Evolutionary conservation across 2,888 invertebrate species (phyloP), one percentile per base, ranked within the genome.

Genomic region (Omphaloscelis lunosa): DNA sequence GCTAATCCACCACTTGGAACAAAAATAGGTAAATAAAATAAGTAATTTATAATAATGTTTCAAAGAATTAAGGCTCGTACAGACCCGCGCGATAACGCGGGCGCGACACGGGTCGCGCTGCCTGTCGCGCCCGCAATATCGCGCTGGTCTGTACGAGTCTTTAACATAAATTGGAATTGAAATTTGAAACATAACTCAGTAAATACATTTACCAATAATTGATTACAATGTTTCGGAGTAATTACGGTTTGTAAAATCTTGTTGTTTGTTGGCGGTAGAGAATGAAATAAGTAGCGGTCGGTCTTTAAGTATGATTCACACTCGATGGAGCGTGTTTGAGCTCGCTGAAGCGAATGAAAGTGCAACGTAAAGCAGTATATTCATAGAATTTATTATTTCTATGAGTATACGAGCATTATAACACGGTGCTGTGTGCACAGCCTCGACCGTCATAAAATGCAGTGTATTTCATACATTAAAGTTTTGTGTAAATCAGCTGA

Each of bases 121-220:
- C n/a, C n/a, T n/a, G n/a, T n/a, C n/a, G n/a, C n/a, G n/a, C n/a
- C n/a, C n/a, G n/a, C n/a, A n/a, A n/a, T n/a, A n/a, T n/a, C n/a
- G n/a, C n/a, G n/a, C n/a, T n/a, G n/a, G n/a, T n/a, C n/a, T n/a
- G n/a, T n/a, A n/a, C n/a, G n/a, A n/a, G n/a, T n/a, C n/a, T n/a
- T n/a, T n/a, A 34, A 58, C 73, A 73, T 73, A 73, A 73, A 74
- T 23, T 59, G 27, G 7, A 17, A 34, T n/a, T n/a, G n/a, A n/a
- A n/a, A n/a, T n/a, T n/a, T n/a, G n/a, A n/a, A n/a, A n/a, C n/a
- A n/a, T n/a, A n/a, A n/a, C 20, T 27, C 17, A 2, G 15, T 23
- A 48, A 72, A 45, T 34, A n/a, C 17, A 48, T 73, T 72, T 56
- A 41, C 58, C 34, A 72, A 39, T 73, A 34, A 72, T 73, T 48